phyloP scores from a whole-genome alignment of 1,140 invertebrate genomes.

The Zaprionus ornatus region DNA sequence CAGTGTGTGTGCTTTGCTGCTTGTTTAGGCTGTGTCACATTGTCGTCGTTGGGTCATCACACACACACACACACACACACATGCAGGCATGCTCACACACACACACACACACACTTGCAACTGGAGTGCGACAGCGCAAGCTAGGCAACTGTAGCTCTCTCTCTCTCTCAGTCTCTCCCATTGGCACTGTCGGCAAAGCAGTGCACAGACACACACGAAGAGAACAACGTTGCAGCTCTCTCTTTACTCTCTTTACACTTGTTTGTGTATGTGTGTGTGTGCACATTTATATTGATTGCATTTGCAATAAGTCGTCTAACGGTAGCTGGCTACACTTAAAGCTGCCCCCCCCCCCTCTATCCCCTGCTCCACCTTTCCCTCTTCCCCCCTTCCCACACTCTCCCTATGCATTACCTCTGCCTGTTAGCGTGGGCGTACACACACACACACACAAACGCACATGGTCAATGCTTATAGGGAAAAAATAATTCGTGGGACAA shows the following conservation, averaged over 20 bases:
- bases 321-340: conserved; percentile 12
- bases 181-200: conserved; percentile 62
- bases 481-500: conserved; percentile 46
- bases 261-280: neutral
- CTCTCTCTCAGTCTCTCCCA: conserved; percentile 31
- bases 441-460: conserved; percentile 14
- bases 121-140: conserved; percentile 29
- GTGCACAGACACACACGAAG: conserved; percentile 45
- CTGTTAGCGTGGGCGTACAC: conserved; percentile 5
- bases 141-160: neutral
- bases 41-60: conserved; percentile 76
- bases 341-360: neutral
- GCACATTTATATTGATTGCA: conserved; percentile 22
- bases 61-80: conserved; percentile 23
- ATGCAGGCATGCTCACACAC: too few species aligned
- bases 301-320: conserved; percentile 27
- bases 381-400: neutral
- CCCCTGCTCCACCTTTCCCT: neutral
- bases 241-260: conserved; percentile 10
- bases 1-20: conserved; percentile 52
- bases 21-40: conserved; percentile 66
- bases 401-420: neutral
- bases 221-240: conserved; percentile 25
- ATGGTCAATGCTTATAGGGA: conserved; percentile 27
- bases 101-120: neutral